Conservation (phyloP, 1,140 invertebrate species). For the Nasonia longicornis region DNA sequence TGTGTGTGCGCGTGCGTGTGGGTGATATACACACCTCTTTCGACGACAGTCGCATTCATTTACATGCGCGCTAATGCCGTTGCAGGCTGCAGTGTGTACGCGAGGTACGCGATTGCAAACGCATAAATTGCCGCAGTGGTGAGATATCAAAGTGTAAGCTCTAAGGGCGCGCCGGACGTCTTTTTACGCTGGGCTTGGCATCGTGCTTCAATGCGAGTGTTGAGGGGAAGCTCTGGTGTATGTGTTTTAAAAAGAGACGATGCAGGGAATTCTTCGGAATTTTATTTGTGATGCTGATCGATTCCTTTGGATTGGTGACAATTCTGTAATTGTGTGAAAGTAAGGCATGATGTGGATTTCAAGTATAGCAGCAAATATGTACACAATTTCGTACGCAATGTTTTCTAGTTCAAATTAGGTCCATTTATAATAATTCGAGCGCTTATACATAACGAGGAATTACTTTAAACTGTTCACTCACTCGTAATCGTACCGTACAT, state of each 20-base stretch:
- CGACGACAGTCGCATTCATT: constrained; percentile 28
- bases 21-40: background rate
- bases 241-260: background rate
- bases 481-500: constrained; percentile 40
- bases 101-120: constrained; percentile 47
- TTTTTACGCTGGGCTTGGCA: background rate
- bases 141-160: constrained; percentile 49
- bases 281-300: background rate
- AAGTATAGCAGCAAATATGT: too few species aligned
- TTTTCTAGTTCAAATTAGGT: background rate
- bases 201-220: background rate
- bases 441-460: background rate
- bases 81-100: background rate
- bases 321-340: too few species aligned
- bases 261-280: background rate
- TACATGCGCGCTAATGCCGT: constrained; percentile 23
- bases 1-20: background rate
- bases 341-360: too few species aligned
- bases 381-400: too few species aligned
- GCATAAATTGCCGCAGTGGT: constrained; percentile 50
- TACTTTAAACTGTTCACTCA: constrained; percentile 1
- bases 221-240: background rate
- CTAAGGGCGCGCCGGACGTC: constrained; percentile 11
- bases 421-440: background rate
- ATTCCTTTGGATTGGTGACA: too few species aligned